Percentiles rank a stretch among this genome's conserved stretches.
Conservation (phyloP, 2,888 invertebrate species). For the Drosophila mimica region DNA sequence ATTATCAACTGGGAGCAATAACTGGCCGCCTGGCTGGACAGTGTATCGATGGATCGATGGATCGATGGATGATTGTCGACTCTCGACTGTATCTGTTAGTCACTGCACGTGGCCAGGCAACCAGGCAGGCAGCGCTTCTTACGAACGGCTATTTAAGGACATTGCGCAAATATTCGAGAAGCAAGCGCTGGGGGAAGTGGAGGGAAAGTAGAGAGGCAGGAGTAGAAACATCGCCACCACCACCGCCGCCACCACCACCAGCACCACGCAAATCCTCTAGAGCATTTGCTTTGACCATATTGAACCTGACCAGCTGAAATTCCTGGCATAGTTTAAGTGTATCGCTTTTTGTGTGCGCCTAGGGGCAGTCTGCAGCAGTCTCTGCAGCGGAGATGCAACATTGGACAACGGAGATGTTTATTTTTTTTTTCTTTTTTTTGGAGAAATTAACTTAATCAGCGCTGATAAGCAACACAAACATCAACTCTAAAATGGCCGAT, state of each 20-base stretch:
- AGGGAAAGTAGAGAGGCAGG: neutral
- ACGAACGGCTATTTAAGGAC: constrained; percentile 80
- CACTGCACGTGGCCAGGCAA: constrained; percentile 78
- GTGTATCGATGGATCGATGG: constrained; percentile 74
- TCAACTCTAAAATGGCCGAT: constrained; percentile 32
- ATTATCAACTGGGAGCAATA: constrained; percentile 79
- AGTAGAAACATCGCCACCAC: constrained; percentile 7
- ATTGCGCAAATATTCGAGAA: constrained; percentile 68
- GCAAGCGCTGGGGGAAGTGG: constrained; percentile 1
- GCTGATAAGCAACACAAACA: constrained; percentile 65
- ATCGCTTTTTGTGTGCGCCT: constrained; percentile 72
- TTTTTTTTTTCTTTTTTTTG: constrained; percentile 12
- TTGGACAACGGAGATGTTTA: constrained; percentile 11
- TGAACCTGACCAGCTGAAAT: constrained; percentile 66
- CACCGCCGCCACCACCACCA: constrained; percentile 46
- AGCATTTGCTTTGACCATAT: constrained; percentile 78
- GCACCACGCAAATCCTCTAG: constrained; percentile 81
- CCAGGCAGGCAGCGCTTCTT: constrained; percentile 59
- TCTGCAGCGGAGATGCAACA: constrained; percentile 12
- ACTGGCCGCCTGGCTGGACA: constrained; percentile 47
- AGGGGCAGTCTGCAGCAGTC: constrained; percentile 23
- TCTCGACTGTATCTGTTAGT: constrained; percentile 77
- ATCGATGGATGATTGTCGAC: constrained; percentile 67
- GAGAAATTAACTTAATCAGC: constrained; percentile 75
- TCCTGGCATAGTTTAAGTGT: constrained; percentile 79